Evolutionary conservation across 2,797 vertebrate species (phyloP).

Genomic region (Discoglossus pictus): DNA sequence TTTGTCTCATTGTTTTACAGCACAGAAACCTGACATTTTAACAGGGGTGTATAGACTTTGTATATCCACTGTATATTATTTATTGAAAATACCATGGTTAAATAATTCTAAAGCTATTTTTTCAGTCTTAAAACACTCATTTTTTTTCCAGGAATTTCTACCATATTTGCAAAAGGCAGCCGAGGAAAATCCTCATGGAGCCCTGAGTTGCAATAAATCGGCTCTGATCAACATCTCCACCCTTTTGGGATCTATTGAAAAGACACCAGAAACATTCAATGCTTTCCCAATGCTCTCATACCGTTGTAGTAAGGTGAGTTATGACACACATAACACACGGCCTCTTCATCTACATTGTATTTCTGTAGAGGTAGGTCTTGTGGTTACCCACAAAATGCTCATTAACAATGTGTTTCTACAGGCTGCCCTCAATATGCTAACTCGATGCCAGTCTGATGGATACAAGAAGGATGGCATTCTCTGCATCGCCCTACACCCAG

Average conservation of each 20-base stretch:
- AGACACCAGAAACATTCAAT: background rate
- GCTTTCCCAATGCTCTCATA: constrained; percentile 43
- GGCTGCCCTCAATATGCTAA: constrained; percentile 60
- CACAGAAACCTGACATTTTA: no score
- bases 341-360: no score
- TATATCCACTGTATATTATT: no score
- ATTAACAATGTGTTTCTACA: constrained; percentile 53
- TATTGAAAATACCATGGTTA: no score
- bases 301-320: constrained; percentile 60
- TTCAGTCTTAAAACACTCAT: no score
- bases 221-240: constrained; percentile 65
- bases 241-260: constrained; percentile 40
- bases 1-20: no score
- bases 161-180: constrained; percentile 36
- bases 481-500: constrained; percentile 52
- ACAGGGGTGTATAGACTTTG: no score
- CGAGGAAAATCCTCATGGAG: background rate
- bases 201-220: constrained; percentile 61
- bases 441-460: constrained; percentile 34
- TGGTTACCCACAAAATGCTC: no score
- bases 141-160: constrained; percentile 23
- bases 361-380: no score
- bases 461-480: constrained; percentile 53
- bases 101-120: no score
- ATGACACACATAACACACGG: no score